These are phyloP conservation scores for Himantopus leucocephalus DNA, from an alignment of 2,113 vertebrate genomes.

Conservation along the genomic window DNA sequence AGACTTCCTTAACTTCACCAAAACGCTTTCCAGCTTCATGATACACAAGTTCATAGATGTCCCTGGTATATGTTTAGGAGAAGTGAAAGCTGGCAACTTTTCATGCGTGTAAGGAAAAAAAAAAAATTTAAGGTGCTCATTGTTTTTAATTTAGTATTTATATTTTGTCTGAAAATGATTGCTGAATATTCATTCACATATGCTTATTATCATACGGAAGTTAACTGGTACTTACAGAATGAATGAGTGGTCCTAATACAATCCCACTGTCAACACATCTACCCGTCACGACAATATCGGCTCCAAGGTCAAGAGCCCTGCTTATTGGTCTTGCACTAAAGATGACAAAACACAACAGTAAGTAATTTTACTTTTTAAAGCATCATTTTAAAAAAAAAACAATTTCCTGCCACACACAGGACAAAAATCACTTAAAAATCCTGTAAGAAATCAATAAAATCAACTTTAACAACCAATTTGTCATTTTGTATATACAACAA, in stretches of 20 bases:
- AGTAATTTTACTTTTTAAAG: background rate
- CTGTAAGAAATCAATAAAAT: background rate
- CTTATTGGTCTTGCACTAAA: slow-evolving; percentile 81
- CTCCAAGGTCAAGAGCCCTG: slow-evolving; percentile 84
- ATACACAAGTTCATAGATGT: background rate
- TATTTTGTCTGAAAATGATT: background rate
- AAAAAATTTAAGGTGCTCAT: background rate
- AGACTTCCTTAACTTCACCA: background rate
- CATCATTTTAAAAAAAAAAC: background rate
- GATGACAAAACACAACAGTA: background rate
- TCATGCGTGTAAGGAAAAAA: background rate
- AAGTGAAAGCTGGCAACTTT: background rate
- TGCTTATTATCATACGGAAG: background rate
- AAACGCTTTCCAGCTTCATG: background rate
- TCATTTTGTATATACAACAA: background rate
- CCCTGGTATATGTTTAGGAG: background rate
- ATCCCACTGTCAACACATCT: slow-evolving; percentile 86
- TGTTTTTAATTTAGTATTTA: background rate
- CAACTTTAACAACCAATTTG: background rate
- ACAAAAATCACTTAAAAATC: background rate
- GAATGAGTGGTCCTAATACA: slow-evolving; percentile 86
- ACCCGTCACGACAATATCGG: slow-evolving; percentile 84
- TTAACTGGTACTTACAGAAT: slow-evolving; percentile 73
- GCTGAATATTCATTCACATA: background rate
- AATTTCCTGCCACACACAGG: background rate